Evolutionary conservation across 2,113 vertebrate species (phyloP).

Genomic region (Psilopsiagon aurifrons): DNA sequence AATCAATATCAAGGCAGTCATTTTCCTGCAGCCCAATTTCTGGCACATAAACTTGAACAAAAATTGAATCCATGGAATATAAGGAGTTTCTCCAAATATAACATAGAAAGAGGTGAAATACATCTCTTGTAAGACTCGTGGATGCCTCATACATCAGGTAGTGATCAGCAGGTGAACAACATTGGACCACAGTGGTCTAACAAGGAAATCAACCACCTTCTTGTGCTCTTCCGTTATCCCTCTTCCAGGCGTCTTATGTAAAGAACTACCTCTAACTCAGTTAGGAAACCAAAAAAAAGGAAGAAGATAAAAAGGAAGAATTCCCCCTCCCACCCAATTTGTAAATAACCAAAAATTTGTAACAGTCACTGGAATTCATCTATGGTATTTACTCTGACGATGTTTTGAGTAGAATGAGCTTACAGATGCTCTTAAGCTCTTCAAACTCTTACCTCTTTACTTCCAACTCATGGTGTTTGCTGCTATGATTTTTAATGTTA

Average conservation of each 20-base stretch:
- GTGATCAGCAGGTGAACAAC: rapidly evolving
- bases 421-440: background rate
- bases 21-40: background rate
- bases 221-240: background rate
- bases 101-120: background rate
- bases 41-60: background rate
- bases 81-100: background rate
- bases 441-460: background rate
- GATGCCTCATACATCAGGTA: background rate
- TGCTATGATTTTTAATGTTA: background rate
- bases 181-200: background rate
- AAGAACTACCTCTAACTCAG: background rate
- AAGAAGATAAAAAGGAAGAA: background rate
- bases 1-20: background rate
- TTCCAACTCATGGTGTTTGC: background rate
- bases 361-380: background rate
- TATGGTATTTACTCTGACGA: background rate
- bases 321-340: background rate
- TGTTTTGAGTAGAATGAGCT: background rate
- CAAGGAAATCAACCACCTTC: background rate
- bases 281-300: background rate
- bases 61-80: background rate
- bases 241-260: background rate
- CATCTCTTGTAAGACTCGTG: background rate
- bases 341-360: background rate